Evolutionary conservation across 2,113 vertebrate genomes (phyloP).

Genomic region (Gymnobelideus leadbeateri): DNA sequence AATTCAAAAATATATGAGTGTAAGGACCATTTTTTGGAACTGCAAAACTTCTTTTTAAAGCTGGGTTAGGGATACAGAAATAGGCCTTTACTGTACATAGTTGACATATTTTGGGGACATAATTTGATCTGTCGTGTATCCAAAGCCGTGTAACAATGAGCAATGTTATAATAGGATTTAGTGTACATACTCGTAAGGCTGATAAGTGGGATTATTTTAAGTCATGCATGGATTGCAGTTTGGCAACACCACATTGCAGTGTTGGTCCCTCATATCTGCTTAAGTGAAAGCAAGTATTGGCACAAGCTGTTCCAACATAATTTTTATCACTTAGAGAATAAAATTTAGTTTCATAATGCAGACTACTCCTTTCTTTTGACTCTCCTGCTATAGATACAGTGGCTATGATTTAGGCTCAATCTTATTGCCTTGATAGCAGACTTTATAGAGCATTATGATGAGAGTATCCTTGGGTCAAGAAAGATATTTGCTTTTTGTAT

Average conservation of each 20-base stretch:
- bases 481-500: conserved; percentile 22
- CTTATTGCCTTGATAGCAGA: conserved; percentile 11
- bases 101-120: conserved; percentile 32
- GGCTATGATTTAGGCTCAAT: conserved; percentile 21
- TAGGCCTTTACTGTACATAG: conserved; percentile 22
- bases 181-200: conserved; percentile 25
- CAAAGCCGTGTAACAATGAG: background rate
- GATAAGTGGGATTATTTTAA: conserved; percentile 31
- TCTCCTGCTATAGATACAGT: conserved; percentile 7
- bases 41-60: background rate
- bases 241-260: background rate
- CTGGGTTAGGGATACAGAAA: background rate
- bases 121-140: conserved; percentile 4
- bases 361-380: conserved; percentile 29
- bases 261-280: background rate
- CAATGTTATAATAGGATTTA: conserved; percentile 23
- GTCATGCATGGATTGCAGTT: background rate
- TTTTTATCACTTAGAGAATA: conserved; percentile 32
- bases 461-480: conserved; percentile 34
- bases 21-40: background rate
- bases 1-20: background rate
- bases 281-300: conserved; percentile 14
- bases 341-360: background rate
- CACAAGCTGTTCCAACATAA: background rate
- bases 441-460: conserved; percentile 37